Conservation (phyloP, 2,113 vertebrate species). For the Tychaedon coryphoeus region DNA sequence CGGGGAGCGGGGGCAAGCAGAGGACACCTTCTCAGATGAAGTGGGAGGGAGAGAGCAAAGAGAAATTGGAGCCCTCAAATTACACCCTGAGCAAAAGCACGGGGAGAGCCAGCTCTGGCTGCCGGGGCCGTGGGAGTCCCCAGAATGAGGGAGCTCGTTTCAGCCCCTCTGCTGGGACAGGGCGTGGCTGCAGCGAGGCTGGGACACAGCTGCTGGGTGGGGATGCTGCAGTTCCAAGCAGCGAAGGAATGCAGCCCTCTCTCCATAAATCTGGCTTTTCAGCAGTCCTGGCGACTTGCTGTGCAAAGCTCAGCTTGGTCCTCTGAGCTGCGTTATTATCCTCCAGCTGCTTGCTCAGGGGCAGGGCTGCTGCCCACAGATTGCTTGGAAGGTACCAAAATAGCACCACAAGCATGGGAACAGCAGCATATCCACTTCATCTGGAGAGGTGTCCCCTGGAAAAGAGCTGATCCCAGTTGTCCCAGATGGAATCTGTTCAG, state of each 20-base stretch:
- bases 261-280: neutral
- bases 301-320: neutral
- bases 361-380: neutral
- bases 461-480: neutral
- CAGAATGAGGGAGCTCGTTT: neutral
- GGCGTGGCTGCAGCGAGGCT: neutral
- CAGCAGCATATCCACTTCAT: accelerated
- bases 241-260: constrained; percentile 3
- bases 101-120: neutral
- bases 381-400: neutral
- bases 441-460: neutral
- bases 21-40: neutral
- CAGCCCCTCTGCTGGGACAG: neutral
- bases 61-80: neutral
- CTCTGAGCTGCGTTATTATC: neutral
- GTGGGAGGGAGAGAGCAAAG: neutral
- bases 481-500: neutral
- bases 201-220: constrained; percentile 40
- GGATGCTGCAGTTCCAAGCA: neutral
- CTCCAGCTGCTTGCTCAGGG: neutral
- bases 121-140: neutral
- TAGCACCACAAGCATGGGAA: neutral
- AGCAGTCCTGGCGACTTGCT: neutral
- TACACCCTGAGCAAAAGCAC: neutral
- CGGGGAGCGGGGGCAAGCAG: neutral